Percentiles rank a stretch among this genome's conserved stretches.
Conservation (phyloP, 2,888 invertebrate genomes). For the Scaptomyza caliginosa region DNA sequence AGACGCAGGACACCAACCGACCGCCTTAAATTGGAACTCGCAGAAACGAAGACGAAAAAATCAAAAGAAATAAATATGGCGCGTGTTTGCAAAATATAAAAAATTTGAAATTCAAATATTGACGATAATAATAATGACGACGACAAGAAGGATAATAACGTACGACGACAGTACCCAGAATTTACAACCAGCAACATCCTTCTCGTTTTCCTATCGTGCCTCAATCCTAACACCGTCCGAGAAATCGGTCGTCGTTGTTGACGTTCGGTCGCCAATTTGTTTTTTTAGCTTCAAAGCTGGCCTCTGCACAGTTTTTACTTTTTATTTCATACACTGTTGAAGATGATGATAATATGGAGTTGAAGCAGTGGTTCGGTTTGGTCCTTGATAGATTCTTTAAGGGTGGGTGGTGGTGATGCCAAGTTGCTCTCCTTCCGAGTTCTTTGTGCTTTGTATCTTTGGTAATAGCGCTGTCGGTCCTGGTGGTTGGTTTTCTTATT, state of each 20-base stretch:
- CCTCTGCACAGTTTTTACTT: conserved; percentile 6
- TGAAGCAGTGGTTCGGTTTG: neutral
- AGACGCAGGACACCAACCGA: conserved; percentile 11
- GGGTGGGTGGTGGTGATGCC: neutral
- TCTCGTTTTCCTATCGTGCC: neutral
- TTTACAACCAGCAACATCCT: neutral
- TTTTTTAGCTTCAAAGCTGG: conserved; percentile 26
- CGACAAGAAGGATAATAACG: conserved; percentile 5
- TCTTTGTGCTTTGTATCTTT: conserved; percentile 38
- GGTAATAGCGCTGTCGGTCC: conserved; percentile 32
- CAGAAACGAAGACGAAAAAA: conserved; percentile 61
- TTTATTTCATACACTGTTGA: conserved; percentile 26
- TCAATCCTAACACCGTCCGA: neutral
- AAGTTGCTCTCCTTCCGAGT: conserved; percentile 24
- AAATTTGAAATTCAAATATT: conserved; percentile 80
- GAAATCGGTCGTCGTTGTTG: conserved; percentile 3
- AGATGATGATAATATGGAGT: neutral
- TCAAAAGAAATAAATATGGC: conserved; percentile 79
- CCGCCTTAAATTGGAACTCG: conserved; percentile 35
- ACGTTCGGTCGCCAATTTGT: conserved; percentile 44
- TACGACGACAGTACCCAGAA: neutral
- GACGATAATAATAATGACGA: conserved; percentile 57
- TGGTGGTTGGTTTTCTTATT: conserved; percentile 73
- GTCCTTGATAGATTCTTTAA: conserved; percentile 1
- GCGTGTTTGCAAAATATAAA: conserved; percentile 73